Base-by-base conservation (phyloP, 1,140 invertebrate genomes). In the Pachypeltis micranthus region DNA sequence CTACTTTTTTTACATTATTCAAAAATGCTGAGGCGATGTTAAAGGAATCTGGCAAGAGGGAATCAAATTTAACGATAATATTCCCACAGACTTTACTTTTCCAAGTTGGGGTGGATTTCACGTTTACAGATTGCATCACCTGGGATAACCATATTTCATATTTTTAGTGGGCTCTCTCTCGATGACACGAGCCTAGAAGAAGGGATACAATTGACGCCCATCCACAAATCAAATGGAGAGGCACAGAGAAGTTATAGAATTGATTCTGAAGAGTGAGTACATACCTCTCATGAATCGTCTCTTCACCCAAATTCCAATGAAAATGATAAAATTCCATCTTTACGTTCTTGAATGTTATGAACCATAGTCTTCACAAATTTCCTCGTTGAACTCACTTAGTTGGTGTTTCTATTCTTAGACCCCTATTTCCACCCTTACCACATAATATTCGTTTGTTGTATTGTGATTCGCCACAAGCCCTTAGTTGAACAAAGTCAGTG, bases 171-270 rank as follows among this genome's bases (percentile, higher is more conserved):
- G 16, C 64, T 69, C 29, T 69, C 70, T 23, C 65, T 69, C 63
- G 66, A 68, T 65, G 69, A 70, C 29, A 58, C 64, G 34, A 64
- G 58, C 12, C 60, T 65, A 2, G 83, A 84, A 70, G 88, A 90
- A 70, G 72, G 71, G 44, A 83, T 91, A 72, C 88, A 87, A 21
- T 74, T 91, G 68, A 78, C 86, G 64, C 85, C 88, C 26, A 75
- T 91, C 31, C 80, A 85, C 67, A 79, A 86, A 12, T 67, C 67
- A 58, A 86, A 85, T 69, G 81, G 82, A 26, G 83, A 85, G 70
- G 76, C 79, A 28, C 78, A 83, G 55, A 80, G 77, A 69, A 80
- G 78, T 69, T 81, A 82, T 67, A 78, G 63, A 39, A 39, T 39
- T 39, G 31, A 25, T n/a, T 24, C 27, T 7, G 27, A 14, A 51